Percentiles rank a stretch among this genome's conserved stretches.
These are phyloP conservation scores for Avahi laniger DNA, from an alignment of 2,797 vertebrate genomes.

Conservation along the genomic window DNA sequence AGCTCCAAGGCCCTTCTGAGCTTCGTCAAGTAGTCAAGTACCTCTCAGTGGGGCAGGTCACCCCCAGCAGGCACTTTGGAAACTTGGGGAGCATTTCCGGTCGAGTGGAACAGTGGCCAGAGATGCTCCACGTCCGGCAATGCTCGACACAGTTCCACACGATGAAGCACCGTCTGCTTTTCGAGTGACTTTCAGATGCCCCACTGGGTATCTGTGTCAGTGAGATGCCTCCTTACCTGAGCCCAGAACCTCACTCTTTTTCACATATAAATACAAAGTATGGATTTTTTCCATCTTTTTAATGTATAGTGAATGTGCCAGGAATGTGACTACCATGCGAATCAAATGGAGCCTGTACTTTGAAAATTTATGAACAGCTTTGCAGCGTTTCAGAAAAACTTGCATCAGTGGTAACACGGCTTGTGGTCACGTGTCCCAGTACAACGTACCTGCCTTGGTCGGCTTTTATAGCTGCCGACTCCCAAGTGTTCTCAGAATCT, in stretches of 20 bases:
- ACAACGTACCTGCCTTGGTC: rapidly evolving
- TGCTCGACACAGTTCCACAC: neutral
- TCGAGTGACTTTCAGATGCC: neutral
- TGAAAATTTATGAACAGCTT: neutral
- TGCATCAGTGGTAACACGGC: neutral
- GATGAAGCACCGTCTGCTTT: neutral
- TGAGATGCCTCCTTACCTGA: neutral
- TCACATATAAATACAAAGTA: neutral
- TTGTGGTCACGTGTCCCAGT: rapidly evolving
- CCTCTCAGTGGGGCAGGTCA: neutral
- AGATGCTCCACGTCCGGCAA: neutral
- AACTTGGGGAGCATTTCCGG: neutral
- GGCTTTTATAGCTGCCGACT: neutral
- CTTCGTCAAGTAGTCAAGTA: neutral
- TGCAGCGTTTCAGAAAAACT: neutral
- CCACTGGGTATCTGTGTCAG: rapidly evolving
- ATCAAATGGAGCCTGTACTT: neutral
- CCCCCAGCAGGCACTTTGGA: neutral
- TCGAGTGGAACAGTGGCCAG: neutral
- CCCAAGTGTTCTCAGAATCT: neutral
- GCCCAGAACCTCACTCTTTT: neutral
- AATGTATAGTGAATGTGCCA: neutral
- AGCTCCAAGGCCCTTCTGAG: neutral
- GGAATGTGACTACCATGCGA: neutral
- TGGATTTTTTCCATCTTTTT: neutral